Conservation (phyloP, 2,888 invertebrate genomes). For the Fissipunctia ypsillon region DNA sequence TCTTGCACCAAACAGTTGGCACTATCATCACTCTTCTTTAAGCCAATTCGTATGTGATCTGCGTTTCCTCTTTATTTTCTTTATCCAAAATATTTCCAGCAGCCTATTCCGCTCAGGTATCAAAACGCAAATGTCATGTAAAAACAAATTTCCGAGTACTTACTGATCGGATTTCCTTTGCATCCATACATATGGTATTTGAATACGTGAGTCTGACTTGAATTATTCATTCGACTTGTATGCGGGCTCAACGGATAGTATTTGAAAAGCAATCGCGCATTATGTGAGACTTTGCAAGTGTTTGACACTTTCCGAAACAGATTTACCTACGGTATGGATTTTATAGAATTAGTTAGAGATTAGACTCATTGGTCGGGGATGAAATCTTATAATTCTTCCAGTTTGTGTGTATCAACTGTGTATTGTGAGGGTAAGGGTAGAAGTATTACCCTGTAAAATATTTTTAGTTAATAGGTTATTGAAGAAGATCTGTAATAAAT, state of each 20-base stretch:
- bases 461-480: too few species aligned
- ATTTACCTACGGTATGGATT: constrained; percentile 56
- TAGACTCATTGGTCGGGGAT: too few species aligned
- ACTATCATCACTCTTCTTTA: background rate
- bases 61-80: background rate
- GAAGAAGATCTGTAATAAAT: too few species aligned
- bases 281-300: constrained; percentile 78
- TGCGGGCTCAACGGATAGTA: constrained; percentile 75
- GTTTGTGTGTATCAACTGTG: background rate
- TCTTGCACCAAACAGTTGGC: background rate
- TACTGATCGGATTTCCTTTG: constrained; percentile 77
- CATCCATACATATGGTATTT: constrained; percentile 70
- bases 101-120: background rate
- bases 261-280: constrained; percentile 82
- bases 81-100: background rate
- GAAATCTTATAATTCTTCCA: background rate
- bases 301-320: constrained; percentile 69
- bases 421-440: too few species aligned
- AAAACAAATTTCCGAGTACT: constrained; percentile 71
- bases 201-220: constrained; percentile 70
- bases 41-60: background rate
- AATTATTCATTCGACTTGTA: constrained; percentile 82
- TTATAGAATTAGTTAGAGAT: constrained; percentile 18
- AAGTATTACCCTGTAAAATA: too few species aligned
- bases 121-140: constrained; percentile 52